These are phyloP conservation scores for Psilopogon haemacephalus DNA, from an alignment of 2,113 vertebrate genomes.

Conservation along the genomic window DNA sequence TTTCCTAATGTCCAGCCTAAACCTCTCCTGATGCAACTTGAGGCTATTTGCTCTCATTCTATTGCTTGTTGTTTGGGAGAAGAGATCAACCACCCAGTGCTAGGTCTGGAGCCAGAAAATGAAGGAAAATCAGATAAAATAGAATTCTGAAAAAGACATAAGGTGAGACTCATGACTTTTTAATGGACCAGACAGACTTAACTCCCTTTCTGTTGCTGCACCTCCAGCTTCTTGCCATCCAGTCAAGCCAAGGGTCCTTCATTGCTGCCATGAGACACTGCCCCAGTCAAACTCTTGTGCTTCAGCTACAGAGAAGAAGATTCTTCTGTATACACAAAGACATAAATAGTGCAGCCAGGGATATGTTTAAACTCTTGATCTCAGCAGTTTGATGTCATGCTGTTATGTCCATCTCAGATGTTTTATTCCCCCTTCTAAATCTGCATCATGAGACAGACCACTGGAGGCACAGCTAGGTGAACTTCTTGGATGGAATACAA, in stretches of 20 bases:
- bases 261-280: background rate
- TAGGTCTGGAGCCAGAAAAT: background rate
- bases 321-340: background rate
- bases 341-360: background rate
- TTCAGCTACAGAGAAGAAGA: background rate
- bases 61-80: too few relatives aligned
- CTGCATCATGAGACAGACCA: background rate
- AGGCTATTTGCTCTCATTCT: too few relatives aligned
- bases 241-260: background rate
- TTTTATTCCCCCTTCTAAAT: background rate
- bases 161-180: slow-evolving; percentile 11
- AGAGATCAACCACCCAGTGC: too few relatives aligned
- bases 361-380: background rate
- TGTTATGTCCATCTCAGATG: background rate
- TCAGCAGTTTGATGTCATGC: accelerated
- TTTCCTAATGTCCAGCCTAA: background rate
- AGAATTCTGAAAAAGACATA: background rate
- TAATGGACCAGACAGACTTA: background rate
- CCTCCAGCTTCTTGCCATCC: background rate
- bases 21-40: too few relatives aligned
- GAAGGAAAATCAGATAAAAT: slow-evolving; percentile 18
- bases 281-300: background rate
- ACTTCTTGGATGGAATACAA: background rate
- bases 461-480: background rate
- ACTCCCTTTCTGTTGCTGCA: background rate